Percentiles rank a stretch among this genome's conserved stretches.
These are phyloP conservation scores for Lathamus discolor DNA, from an alignment of 2,113 vertebrate species.

Conservation along the genomic window DNA sequence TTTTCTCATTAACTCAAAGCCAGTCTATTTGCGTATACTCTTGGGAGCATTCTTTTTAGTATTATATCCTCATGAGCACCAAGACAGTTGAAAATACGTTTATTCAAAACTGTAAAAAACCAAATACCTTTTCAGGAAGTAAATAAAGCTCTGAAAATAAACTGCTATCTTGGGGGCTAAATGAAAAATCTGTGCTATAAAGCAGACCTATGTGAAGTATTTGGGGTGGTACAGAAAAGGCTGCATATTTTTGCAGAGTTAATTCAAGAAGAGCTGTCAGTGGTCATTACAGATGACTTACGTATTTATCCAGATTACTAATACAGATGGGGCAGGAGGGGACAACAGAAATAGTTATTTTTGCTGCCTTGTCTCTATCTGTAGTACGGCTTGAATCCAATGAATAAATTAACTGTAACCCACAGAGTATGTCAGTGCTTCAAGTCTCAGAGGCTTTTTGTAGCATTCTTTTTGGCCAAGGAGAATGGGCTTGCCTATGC, in stretches of 20 bases:
- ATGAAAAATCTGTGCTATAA: background rate
- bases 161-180: background rate
- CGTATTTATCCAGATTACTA: background rate
- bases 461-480: background rate
- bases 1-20: background rate
- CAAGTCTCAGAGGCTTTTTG: background rate
- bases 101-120: background rate
- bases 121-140: background rate
- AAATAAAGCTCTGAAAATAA: background rate
- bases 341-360: background rate
- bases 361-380: background rate
- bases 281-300: background rate
- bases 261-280: background rate
- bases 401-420: background rate
- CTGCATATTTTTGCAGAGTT: background rate
- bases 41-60: background rate
- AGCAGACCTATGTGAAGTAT: background rate
- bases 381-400: background rate
- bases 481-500: fast-evolving
- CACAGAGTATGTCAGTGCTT: background rate
- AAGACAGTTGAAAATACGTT: background rate
- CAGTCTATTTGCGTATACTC: background rate
- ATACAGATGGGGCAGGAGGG: background rate
- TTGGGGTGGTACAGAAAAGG: background rate
- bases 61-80: background rate